A percentile compares a stretch with the other conserved stretches of the same genome.
Evolutionary conservation across 2,888 invertebrate species (phyloP).

Genomic region (Noctua comes): DNA sequence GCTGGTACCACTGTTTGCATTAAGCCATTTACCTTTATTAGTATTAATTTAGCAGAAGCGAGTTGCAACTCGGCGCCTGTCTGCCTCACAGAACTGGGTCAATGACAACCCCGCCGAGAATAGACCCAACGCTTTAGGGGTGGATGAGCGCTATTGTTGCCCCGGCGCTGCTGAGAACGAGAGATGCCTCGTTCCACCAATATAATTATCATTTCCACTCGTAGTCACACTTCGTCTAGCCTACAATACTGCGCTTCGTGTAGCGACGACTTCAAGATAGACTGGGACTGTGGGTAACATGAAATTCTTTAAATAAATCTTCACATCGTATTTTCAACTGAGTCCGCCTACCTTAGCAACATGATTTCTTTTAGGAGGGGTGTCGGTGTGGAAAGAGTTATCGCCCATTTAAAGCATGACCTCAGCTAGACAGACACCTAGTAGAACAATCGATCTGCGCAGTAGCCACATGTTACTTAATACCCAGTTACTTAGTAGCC

Average conservation of each 20-base stretch:
- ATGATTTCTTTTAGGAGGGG: slow-evolving; percentile 29
- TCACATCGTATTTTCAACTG: not conserved
- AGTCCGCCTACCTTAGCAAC: not conserved
- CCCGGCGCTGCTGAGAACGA: slow-evolving; percentile 67
- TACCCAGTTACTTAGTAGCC: slow-evolving; percentile 44
- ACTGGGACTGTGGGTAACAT: not conserved
- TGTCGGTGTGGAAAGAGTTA: slow-evolving; percentile 36
- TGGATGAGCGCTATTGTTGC: slow-evolving; percentile 84
- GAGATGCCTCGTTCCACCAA: slow-evolving; percentile 47
- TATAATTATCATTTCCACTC: slow-evolving; percentile 52
- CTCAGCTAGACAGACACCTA: slow-evolving; percentile 30
- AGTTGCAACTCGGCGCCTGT: slow-evolving; percentile 78
- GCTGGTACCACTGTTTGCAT: slow-evolving; percentile 77
- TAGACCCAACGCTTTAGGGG: slow-evolving; percentile 85
- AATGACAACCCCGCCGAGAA: slow-evolving; percentile 87
- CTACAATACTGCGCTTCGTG: slow-evolving; percentile 9
- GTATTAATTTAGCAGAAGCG: slow-evolving; percentile 82
- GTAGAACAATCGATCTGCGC: slow-evolving; percentile 33
- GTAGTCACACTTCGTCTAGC: slow-evolving; percentile 29
- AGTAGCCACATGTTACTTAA: slow-evolving; percentile 25
- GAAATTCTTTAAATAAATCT: slow-evolving; percentile 7
- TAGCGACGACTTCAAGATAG: not conserved
- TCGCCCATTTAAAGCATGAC: slow-evolving; percentile 43
- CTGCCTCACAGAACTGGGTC: slow-evolving; percentile 84
- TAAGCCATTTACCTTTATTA: slow-evolving; percentile 84